Percentiles rank a stretch among this genome's conserved stretches.
Conservation (phyloP, 2,113 vertebrate species). For the Gallinago jamesoni region DNA sequence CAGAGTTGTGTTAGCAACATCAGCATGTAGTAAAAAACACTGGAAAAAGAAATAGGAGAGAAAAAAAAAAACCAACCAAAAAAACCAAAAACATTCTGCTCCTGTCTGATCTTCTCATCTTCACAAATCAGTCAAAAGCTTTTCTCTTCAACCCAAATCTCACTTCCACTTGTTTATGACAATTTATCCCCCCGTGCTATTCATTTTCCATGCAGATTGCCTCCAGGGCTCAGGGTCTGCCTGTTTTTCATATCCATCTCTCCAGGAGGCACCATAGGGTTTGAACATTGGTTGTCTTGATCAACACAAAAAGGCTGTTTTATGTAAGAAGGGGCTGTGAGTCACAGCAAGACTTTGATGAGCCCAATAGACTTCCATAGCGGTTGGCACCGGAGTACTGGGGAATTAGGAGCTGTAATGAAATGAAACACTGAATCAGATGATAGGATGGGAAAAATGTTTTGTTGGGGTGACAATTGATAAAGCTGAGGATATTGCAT, state of each 20-base stretch:
- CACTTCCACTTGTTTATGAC: background rate
- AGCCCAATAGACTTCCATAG: background rate
- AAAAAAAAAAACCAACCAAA: background rate
- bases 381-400: background rate
- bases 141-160: background rate
- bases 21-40: background rate
- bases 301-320: background rate
- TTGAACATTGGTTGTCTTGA: background rate
- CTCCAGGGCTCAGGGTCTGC: background rate
- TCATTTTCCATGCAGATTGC: constrained; percentile 24
- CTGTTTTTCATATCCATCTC: background rate
- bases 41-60: background rate
- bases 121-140: constrained; percentile 6
- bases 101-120: background rate
- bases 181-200: background rate
- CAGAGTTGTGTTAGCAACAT: background rate
- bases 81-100: background rate
- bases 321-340: background rate
- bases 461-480: background rate
- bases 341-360: constrained; percentile 3
- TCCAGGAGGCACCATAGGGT: constrained; percentile 3
- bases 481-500: background rate
- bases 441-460: background rate
- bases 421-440: background rate
- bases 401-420: background rate